A percentile compares a stretch with the other conserved stretches of the same genome.
phyloP scores from a whole-genome alignment of 2,113 vertebrate genomes.

The Myodes glareolus region DNA sequence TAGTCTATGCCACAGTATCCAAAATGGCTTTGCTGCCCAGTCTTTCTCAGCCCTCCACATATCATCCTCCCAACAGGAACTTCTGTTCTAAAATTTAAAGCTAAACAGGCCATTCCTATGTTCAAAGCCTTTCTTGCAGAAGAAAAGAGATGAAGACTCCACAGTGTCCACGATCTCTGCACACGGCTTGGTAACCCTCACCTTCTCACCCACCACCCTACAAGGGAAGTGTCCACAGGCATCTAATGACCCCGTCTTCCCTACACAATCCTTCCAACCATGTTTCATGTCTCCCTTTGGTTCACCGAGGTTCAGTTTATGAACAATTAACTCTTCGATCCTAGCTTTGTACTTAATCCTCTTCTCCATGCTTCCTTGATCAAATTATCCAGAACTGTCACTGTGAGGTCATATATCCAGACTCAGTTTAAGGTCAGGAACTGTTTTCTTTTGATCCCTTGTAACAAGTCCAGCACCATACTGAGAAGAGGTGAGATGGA shows the following conservation, averaged over 20 bases:
- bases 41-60: no score
- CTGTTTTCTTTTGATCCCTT: not conserved
- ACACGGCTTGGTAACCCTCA: not conserved
- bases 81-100: not conserved
- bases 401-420: no score
- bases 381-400: no score
- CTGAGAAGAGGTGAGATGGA: not conserved
- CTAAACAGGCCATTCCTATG: not conserved
- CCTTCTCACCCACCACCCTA: no score
- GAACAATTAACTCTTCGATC: not conserved
- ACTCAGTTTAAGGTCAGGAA: not conserved
- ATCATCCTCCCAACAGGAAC: not conserved
- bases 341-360: not conserved
- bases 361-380: not conserved
- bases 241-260: not conserved
- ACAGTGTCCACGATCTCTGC: not conserved
- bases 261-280: not conserved
- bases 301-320: not conserved
- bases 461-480: not conserved
- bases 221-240: not conserved
- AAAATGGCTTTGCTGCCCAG: not conserved
- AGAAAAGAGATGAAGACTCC: not conserved
- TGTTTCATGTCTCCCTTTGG: not conserved
- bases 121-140: not conserved
- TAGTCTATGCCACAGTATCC: not conserved